Evolutionary conservation across 1,140 invertebrate genomes (phyloP).

Genomic region (Drosophila sturtevanti): DNA sequence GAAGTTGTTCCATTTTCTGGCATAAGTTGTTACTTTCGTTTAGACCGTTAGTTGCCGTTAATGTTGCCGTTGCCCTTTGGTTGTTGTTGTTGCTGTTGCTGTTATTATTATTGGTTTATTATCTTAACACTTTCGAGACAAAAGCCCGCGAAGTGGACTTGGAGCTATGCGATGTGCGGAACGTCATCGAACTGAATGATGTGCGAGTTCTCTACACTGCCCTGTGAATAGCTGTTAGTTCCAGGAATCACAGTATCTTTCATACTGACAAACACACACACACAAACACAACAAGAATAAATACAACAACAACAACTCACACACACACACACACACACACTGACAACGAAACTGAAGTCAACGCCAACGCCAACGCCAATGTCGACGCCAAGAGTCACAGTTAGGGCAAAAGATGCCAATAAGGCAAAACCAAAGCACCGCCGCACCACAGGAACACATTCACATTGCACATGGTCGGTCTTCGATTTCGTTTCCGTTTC

Average conservation of each 20-base stretch:
- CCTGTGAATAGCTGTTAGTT: constrained; percentile 82
- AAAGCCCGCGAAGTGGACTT: constrained; percentile 60
- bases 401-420: constrained; percentile 30
- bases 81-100: constrained; percentile 30
- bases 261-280: constrained; percentile 35
- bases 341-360: not conserved
- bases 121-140: constrained; percentile 74
- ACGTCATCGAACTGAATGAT: constrained; percentile 82
- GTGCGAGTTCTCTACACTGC: constrained; percentile 78
- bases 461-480: constrained; percentile 39
- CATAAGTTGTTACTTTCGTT: constrained; percentile 35
- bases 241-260: constrained; percentile 72
- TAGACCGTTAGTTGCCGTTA: constrained; percentile 34
- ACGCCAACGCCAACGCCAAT: constrained; percentile 8
- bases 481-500: not conserved
- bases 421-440: constrained; percentile 26
- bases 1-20: not conserved
- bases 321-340: constrained; percentile 21
- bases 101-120: constrained; percentile 68
- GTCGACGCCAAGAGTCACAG: constrained; percentile 53
- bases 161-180: constrained; percentile 52
- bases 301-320: constrained; percentile 13
- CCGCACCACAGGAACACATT: constrained; percentile 6
- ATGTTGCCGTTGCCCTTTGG: constrained; percentile 37
- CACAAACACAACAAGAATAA: constrained; percentile 10